Percentiles rank a stretch among this genome's conserved stretches.
Evolutionary conservation across 2,797 vertebrate species (phyloP).

Genomic region (Tympanoctomys barrerae): DNA sequence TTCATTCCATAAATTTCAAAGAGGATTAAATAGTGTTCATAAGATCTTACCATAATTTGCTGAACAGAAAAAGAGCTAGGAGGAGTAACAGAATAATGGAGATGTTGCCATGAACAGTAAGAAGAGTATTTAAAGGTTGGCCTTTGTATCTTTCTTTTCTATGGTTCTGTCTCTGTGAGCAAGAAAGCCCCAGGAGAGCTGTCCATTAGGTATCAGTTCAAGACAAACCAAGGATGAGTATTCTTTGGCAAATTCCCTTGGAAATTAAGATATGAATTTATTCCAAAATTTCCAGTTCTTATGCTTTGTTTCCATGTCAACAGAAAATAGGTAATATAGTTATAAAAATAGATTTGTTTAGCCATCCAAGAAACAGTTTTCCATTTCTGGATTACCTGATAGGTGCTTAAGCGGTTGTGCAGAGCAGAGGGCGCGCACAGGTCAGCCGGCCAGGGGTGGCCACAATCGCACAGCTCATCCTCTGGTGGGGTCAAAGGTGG

Average conservation of each 20-base stretch:
- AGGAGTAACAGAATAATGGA: accelerated
- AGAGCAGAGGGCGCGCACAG: background rate
- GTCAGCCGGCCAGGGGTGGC: too few relatives aligned
- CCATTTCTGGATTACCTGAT: background rate
- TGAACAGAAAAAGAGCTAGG: background rate
- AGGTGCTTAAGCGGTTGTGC: too few relatives aligned
- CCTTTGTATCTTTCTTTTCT: background rate
- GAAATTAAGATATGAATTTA: background rate
- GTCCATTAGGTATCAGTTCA: background rate
- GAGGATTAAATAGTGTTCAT: background rate
- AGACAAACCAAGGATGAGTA: background rate
- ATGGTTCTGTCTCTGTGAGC: background rate
- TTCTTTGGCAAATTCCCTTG: background rate
- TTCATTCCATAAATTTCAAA: background rate
- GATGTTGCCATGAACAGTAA: background rate
- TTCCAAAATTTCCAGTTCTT: background rate
- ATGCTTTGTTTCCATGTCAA: background rate
- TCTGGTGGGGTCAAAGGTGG: too few relatives aligned
- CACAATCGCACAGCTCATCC: accelerated
- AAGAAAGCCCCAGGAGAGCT: background rate
- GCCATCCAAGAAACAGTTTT: background rate
- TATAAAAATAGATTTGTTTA: background rate
- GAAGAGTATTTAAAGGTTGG: background rate
- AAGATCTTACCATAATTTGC: background rate
- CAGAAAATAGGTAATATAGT: background rate